Evolutionary conservation across 2,888 invertebrate species (phyloP).

Genomic region (Mimas tiliae): DNA sequence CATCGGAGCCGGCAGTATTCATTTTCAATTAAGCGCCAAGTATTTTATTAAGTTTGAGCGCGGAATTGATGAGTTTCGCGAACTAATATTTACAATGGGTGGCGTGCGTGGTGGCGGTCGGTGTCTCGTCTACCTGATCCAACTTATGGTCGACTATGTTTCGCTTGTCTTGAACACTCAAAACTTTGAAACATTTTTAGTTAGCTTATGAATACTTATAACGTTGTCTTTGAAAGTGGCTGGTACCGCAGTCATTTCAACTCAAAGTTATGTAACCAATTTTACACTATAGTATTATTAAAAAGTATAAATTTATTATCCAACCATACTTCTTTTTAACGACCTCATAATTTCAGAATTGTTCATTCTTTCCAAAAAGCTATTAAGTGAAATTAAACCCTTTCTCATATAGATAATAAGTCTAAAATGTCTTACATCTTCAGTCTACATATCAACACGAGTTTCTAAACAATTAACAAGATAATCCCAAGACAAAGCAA

Average conservation of each 20-base stretch:
- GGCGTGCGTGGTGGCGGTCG: conserved; percentile 63
- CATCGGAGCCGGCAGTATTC: conserved; percentile 77
- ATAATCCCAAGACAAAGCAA: conserved; percentile 16
- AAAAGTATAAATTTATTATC: no score
- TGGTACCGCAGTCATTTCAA: neutral
- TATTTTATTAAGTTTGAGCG: conserved; percentile 84
- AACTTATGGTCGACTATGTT: conserved; percentile 16
- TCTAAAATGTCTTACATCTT: neutral
- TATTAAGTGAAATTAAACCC: neutral
- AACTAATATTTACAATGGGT: conserved; percentile 84
- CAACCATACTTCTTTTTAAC: no score
- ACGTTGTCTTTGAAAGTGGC: neutral
- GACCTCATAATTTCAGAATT: neutral
- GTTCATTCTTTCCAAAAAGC: neutral
- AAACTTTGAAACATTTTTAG: conserved; percentile 5
- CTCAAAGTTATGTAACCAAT: no score
- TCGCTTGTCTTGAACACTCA: conserved; percentile 16
- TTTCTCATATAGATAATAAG: neutral
- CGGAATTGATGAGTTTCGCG: conserved; percentile 84
- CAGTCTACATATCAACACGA: neutral
- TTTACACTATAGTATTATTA: no score
- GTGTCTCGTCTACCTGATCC: conserved; percentile 32
- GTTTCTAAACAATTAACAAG: neutral
- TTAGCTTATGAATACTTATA: neutral
- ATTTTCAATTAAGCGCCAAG: conserved; percentile 85